These are phyloP conservation scores for Cromileptes altivelis DNA, from an alignment of 2,113 vertebrate species.

Conservation along the genomic window DNA sequence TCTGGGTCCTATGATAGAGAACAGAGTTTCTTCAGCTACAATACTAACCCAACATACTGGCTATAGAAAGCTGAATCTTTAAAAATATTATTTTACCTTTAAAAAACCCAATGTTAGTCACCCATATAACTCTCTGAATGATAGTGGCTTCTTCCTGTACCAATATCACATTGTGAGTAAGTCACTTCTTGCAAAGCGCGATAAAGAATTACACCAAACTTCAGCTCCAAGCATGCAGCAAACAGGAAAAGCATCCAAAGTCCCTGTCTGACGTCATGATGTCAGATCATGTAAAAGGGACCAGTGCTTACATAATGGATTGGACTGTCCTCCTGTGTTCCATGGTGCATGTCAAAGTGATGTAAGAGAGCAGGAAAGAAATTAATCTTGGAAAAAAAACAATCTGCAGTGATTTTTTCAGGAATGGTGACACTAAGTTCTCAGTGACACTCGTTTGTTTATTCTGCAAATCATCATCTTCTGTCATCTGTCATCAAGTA, in stretches of 20 bases:
- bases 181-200: background rate
- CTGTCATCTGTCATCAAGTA: background rate
- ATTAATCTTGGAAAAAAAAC: background rate
- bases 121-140: too few species aligned
- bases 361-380: background rate
- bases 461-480: background rate
- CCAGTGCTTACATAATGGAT: slow-evolving; percentile 8
- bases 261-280: background rate
- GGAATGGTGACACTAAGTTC: background rate
- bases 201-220: background rate
- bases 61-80: too few species aligned
- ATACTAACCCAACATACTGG: too few species aligned
- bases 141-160: background rate
- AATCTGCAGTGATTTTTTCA: background rate
- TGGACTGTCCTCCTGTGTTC: background rate
- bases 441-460: background rate
- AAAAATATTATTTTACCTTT: too few species aligned
- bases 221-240: background rate
- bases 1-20: too few species aligned
- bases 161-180: background rate
- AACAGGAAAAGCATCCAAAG: background rate
- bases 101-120: background rate
- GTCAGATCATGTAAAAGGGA: background rate
- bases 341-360: background rate
- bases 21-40: too few species aligned